phyloP scores from a whole-genome alignment of 1,140 invertebrate species.

The Eumeta japonica region DNA sequence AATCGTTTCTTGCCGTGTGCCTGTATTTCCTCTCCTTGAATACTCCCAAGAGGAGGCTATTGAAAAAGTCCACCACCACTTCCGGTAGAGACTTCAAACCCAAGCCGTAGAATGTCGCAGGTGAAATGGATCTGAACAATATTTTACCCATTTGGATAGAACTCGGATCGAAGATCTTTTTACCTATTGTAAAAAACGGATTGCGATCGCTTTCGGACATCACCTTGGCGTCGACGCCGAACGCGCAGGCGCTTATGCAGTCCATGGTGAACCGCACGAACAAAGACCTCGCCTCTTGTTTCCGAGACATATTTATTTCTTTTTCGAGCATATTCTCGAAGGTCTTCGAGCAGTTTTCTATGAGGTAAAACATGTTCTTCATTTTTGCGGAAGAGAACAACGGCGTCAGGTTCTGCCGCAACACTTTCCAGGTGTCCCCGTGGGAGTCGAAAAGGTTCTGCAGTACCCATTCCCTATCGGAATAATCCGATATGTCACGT shows the following conservation, averaged over 20 bases:
- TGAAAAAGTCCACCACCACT: constrained; percentile 7
- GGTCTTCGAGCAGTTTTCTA: constrained; percentile 8
- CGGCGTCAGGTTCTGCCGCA: constrained; percentile 49
- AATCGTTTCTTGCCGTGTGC: constrained; percentile 11
- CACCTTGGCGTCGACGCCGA: background rate
- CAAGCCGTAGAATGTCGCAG: constrained; percentile 12
- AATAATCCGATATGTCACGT: constrained; percentile 5
- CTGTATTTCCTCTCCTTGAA: constrained; percentile 8
- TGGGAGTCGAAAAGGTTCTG: constrained; percentile 11
- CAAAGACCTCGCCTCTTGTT: constrained; percentile 13
- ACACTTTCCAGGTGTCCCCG: constrained; percentile 36
- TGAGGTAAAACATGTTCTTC: constrained; percentile 46
- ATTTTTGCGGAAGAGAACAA: too few relatives aligned
- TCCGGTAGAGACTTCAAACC: constrained; percentile 8
- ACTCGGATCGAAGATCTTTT: constrained; percentile 1
- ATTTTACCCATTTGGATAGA: too few relatives aligned
- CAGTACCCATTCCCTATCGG: constrained; percentile 13
- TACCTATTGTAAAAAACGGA: background rate
- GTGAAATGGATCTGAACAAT: constrained; percentile 16
- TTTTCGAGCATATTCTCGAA: constrained; percentile 14
- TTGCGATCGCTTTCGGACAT: background rate
- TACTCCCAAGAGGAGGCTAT: constrained; percentile 9
- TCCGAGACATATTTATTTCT: constrained; percentile 10
- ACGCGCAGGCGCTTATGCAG: constrained; percentile 14
- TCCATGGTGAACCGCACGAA: constrained; percentile 38